phyloP scores from a whole-genome alignment of 92 coral and sea anemone species.

The Heliopora coerulea region DNA sequence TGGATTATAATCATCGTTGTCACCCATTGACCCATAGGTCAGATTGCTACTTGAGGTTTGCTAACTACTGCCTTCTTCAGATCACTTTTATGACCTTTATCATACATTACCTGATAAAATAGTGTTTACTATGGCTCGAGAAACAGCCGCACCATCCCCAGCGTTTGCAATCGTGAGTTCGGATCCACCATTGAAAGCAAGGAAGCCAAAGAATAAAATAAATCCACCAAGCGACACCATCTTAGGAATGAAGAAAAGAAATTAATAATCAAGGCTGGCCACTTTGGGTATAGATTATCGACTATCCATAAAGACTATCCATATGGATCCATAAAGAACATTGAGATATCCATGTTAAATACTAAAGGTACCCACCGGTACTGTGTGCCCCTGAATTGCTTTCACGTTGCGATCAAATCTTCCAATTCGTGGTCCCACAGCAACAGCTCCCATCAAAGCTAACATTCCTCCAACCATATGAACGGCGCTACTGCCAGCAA shows the following conservation, averaged over 20 bases:
- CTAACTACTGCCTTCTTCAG: neutral
- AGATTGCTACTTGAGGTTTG: too few species aligned
- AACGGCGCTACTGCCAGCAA: conserved; percentile 89
- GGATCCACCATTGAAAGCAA: conserved; percentile 88
- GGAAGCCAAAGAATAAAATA: conserved; percentile 78
- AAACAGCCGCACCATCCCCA: conserved; percentile 69
- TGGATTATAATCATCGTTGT: too few species aligned
- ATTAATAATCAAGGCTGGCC: too few species aligned
- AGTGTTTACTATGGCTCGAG: conserved; percentile 86
- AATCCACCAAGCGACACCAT: conserved; percentile 68
- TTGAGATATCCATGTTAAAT: too few species aligned
- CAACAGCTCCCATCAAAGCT: conserved; percentile 71
- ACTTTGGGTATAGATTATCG: too few species aligned
- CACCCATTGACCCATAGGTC: too few species aligned
- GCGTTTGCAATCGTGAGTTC: conserved; percentile 60
- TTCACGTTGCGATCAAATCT: conserved; percentile 61
- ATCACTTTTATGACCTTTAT: too few species aligned
- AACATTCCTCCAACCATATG: conserved; percentile 75
- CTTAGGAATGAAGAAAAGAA: conserved; percentile 11
- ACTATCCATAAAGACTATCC: too few species aligned
- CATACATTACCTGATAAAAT: conserved; percentile 73
- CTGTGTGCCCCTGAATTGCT: conserved; percentile 71
- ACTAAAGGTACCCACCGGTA: conserved; percentile 71
- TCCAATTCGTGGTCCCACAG: conserved; percentile 76
- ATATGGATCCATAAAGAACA: too few species aligned